Base-by-base conservation (phyloP, 2,888 invertebrate species). In the Tiliacea aurago region DNA sequence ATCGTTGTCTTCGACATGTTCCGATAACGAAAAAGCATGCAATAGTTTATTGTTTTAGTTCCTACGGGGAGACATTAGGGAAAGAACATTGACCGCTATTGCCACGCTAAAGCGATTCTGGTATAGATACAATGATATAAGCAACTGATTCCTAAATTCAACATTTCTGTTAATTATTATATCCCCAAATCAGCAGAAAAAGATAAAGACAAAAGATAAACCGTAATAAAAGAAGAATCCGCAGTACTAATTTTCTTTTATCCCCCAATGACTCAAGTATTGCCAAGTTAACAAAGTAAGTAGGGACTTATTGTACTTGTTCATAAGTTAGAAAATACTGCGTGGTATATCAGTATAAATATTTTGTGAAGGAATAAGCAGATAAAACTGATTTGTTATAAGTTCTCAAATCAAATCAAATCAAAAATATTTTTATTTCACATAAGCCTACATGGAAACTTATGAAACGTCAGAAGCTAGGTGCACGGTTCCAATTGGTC, bases 261-360 rank as follows among this genome's bases (percentile, higher is more conserved):
- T 77, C 56, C 79, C 65, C 77, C 45, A 77, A 79, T 45, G 65
- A 56, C n/a, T 78, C 28, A 62, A 79, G 55, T 73, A 66, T 47
- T 13, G 49, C 61, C 20, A 51, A 62, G 76, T 78, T 64, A 63
- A 53, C 62, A 70, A 63, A 78, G 58, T 62, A 51, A 75, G 61
- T 28, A 62, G 13, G 13, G 63, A 47, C 63, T 63, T 58, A 28
- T 53, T 68, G 4, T 78, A 70, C 47, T 76, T 76, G 53, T 53
- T 78, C 45, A 33, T 59, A 59, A 41, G 33, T 76, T 70, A 10
- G 13, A 15, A 33, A 18, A 20, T 33, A 20, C 33, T 55, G n/a
- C 10, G 43, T 45, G 70, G 18, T 37, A 37, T 33, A 33, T 58
- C 15, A 47, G 1, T 59, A 37, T 37, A 37, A 37, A 23, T 69